Evolutionary conservation across 2,888 invertebrate genomes (phyloP), one percentile per base, ranked within the genome.

Genomic region (Calephelis perditalis): DNA sequence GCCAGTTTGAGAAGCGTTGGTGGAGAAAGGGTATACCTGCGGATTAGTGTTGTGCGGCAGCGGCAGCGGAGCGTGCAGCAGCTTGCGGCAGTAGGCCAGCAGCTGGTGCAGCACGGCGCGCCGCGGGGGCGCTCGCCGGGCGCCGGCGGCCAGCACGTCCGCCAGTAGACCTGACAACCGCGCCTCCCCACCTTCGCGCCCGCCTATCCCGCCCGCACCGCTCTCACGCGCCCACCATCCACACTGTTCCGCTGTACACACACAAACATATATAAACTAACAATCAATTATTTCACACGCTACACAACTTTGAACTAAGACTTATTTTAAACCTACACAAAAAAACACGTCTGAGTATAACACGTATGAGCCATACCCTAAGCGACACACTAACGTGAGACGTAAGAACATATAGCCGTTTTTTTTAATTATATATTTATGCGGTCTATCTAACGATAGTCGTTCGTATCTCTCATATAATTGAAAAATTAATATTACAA

Each of bases 101-200:
- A 96, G 89, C 72, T 94, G 93, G 70, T 95, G 92, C 40, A 95
- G 91, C 66, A 96, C 89, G 61, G 94, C 92, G 72, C 94, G 94
- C 81, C 95, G 94, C 56, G 94, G 93, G 45, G 95, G 85, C 35
- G 84, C 79, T 5, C 94, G 60, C 86, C 93, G 77, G 8, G 90
- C 66, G 77, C 68, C 93, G 86, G 74, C 92, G 92, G 78, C 79
- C 73, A 82, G 76, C 78, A 76, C 94, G 91, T 81, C 95, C 3
- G 95, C 95, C 82, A 96, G 95, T 67, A 96, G 86, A 62, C 96
- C 96, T 58, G 82, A 74, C 72, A 81, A 75, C 2, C 86, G 84
- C 64, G 79, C 78, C 70, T 95, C 95, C 67, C 95, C 94, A 67
- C 92, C 92, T 40, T 91, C 84, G 7, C 61, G 72, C 70, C 76